Evolutionary conservation across 2,888 invertebrate genomes (phyloP), one percentile per base, ranked within the genome.

Genomic region (Melinopterus prodromus): DNA sequence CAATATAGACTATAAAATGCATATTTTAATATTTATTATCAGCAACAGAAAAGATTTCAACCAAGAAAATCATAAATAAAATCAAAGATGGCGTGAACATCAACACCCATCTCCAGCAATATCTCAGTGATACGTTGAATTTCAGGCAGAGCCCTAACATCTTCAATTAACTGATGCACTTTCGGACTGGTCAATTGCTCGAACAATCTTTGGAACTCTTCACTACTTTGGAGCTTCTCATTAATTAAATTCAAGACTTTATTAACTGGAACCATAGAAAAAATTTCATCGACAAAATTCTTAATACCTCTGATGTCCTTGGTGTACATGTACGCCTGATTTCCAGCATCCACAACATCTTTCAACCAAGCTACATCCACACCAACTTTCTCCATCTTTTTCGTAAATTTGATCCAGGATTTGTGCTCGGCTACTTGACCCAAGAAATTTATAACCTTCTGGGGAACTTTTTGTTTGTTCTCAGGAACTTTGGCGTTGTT

Each of bases 11-110:
- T 26, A 26, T 26, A 26, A 26, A 26, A 26, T 26, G 26, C 26
- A 26, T 26, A 26, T 26, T 26, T 26, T 26, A 26, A 2, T 26
- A 26, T 26, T 26, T 26, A 26, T 26, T 26, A 26, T 26, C 26
- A 26, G 26, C 26, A 26, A 26, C 26, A 26, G 3, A 26, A 26
- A 26, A 26, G 1, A 26, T 26, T 1, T 53, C 86, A 86, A 69
- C 85, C 84, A n/a, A 86, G 78, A 71, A 85, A 82, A 15, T 77
- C 78, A 74, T 85, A 84, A 77, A 85, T 71, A 14, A 82, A 16
- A 14, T 81, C 79, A 75, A 83, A 71, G n/a, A 82, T 70, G 75
- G 80, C 81, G 37, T 84, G 81, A 38, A 86, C 80, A 79, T 84
- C 83, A 6, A 86, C 80, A 6, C 85, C 86, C 79, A 84, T 70